These are phyloP conservation scores for Gymnodraco acuticeps DNA, from an alignment of 2,797 vertebrate species.

Conservation along the genomic window DNA sequence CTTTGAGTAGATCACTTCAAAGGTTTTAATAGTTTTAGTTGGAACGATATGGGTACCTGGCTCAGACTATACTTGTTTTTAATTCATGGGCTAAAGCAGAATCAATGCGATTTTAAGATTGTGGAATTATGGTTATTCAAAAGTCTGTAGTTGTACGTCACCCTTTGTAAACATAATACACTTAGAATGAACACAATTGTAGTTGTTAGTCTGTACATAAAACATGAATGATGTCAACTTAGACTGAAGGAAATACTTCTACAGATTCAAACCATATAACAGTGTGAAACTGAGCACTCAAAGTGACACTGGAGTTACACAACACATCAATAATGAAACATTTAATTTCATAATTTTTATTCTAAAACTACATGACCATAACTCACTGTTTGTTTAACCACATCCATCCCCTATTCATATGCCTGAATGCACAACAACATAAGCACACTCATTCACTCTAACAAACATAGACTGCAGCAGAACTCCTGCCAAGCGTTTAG, in stretches of 20 bases:
- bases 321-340: too few species aligned
- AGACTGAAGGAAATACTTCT: not conserved
- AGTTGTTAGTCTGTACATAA: not conserved
- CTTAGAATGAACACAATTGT: not conserved
- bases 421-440: slow-evolving; percentile 40
- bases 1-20: not conserved
- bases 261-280: not conserved
- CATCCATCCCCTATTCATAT: slow-evolving; percentile 29
- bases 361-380: too few species aligned
- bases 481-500: slow-evolving; percentile 63
- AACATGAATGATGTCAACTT: not conserved
- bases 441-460: slow-evolving; percentile 29
- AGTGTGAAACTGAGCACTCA: not conserved
- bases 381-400: slow-evolving; percentile 18
- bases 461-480: slow-evolving; percentile 50
- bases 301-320: too few species aligned
- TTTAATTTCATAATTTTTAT: too few species aligned
- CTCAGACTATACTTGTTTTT: not conserved
- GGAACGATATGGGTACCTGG: not conserved
- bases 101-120: not conserved
- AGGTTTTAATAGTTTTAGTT: not conserved
- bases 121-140: not conserved
- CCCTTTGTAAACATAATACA: not conserved
- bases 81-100: not conserved
- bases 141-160: not conserved